These are phyloP conservation scores for Drosophila bocqueti DNA, from an alignment of 1,140 invertebrate species.

Conservation along the genomic window DNA sequence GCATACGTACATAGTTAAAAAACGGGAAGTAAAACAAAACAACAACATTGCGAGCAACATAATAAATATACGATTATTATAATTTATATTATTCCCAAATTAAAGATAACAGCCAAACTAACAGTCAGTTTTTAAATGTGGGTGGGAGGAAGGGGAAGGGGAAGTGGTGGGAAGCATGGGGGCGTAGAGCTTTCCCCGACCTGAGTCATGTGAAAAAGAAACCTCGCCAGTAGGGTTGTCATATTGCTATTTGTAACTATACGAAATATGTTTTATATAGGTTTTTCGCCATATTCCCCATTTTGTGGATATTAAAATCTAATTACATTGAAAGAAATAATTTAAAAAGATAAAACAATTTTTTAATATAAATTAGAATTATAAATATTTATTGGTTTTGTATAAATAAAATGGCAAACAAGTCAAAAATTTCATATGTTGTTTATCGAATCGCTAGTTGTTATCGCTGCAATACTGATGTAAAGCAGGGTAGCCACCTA, in stretches of 20 bases:
- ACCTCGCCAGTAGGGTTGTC: conserved; percentile 7
- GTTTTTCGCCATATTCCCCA: not conserved
- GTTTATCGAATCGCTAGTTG: not conserved
- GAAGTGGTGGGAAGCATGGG: conserved; percentile 2
- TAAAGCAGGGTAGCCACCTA: conserved; percentile 29
- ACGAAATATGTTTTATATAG: not conserved
- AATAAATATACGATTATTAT: conserved; percentile 82
- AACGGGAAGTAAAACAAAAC: conserved; percentile 78
- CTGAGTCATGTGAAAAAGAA: conserved; percentile 68
- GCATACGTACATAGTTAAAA: conserved; percentile 71
- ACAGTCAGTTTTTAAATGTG: conserved; percentile 20
- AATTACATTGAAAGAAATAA: not conserved
- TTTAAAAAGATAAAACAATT: not conserved
- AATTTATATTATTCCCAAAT: conserved; percentile 84
- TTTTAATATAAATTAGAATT: not conserved
- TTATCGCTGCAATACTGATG: not conserved
- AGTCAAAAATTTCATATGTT: not conserved
- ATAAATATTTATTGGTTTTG: not conserved
- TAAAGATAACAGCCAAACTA: conserved; percentile 82
- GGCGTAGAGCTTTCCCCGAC: conserved; percentile 49
- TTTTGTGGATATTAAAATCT: not conserved
- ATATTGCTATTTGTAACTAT: not conserved
- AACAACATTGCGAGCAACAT: conserved; percentile 78
- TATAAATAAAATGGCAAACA: not conserved
- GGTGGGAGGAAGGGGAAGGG: not conserved